Evolutionary conservation across 1,140 invertebrate species (phyloP).

Genomic region (Pachyrhynchus sulphureomaculatus): DNA sequence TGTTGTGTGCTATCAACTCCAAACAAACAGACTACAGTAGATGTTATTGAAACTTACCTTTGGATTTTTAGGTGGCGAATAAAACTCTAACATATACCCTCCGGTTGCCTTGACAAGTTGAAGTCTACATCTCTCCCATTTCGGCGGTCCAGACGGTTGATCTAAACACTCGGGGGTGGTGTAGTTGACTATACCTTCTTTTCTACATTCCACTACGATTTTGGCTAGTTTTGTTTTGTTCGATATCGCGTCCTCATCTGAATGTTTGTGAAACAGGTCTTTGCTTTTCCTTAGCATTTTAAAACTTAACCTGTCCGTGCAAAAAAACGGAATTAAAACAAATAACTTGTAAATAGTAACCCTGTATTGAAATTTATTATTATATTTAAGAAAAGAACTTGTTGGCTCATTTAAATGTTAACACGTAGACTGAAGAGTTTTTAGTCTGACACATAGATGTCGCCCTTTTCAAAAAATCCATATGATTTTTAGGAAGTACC

Average conservation of each 20-base stretch:
- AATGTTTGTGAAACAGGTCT: constrained; percentile 86
- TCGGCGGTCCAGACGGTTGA: constrained; percentile 75
- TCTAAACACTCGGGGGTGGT: constrained; percentile 87
- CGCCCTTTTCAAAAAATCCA: too few species aligned
- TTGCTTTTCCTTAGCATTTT: constrained; percentile 80
- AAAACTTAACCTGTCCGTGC: constrained; percentile 71
- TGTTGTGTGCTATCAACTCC: too few species aligned
- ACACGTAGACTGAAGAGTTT: too few species aligned
- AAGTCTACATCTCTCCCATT: constrained; percentile 92
- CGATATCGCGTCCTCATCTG: constrained; percentile 81
- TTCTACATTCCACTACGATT: constrained; percentile 88
- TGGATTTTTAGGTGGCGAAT: constrained; percentile 87
- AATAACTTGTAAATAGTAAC: too few species aligned
- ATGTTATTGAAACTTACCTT: constrained; percentile 49
- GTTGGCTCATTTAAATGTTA: too few species aligned
- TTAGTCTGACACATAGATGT: too few species aligned
- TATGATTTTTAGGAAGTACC: too few species aligned
- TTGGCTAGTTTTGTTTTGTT: constrained; percentile 85
- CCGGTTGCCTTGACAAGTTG: constrained; percentile 88
- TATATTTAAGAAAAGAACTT: too few species aligned
- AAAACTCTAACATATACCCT: constrained; percentile 94
- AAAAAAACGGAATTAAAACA: too few species aligned
- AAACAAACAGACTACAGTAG: too few species aligned
- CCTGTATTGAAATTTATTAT: too few species aligned
- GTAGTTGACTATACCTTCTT: constrained; percentile 91